Evolutionary conservation across 2,888 invertebrate species (phyloP).

Genomic region (Oligia strigilis): DNA sequence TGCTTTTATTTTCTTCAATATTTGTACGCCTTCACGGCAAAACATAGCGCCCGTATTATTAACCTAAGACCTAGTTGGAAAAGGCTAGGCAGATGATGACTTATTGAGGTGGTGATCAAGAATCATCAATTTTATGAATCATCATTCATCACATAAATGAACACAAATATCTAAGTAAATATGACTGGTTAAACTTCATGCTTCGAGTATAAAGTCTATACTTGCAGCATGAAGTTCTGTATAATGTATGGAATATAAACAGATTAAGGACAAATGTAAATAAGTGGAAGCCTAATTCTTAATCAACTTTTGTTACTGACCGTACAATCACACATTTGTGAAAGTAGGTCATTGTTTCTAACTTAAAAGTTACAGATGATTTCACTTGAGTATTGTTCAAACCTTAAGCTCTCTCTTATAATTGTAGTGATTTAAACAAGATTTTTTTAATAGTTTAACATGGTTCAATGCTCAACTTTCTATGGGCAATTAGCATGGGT

Average conservation of each 20-base stretch:
- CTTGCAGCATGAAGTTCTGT: no score
- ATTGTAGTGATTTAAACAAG: neutral
- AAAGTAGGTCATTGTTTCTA: slow-evolving; percentile 60
- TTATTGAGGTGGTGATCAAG: neutral
- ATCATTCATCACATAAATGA: neutral
- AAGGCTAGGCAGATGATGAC: neutral
- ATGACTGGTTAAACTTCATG: neutral
- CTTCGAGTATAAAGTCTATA: neutral
- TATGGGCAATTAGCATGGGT: neutral
- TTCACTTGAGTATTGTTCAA: slow-evolving; percentile 45
- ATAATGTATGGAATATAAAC: no score
- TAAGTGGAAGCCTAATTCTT: neutral
- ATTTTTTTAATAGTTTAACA: neutral
- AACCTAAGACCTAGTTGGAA: no score
- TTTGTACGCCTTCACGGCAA: no score
- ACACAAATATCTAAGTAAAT: neutral
- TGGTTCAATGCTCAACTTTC: neutral
- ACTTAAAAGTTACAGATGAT: slow-evolving; percentile 50
- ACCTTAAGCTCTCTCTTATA: slow-evolving; percentile 23
- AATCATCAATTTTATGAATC: neutral
- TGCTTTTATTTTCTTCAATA: no score
- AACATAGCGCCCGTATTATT: no score
- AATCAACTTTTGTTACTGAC: no score
- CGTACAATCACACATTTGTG: slow-evolving; percentile 51
- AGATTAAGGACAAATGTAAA: neutral